Evolutionary conservation across 2,888 invertebrate genomes (phyloP), one percentile per base, ranked within the genome.

Genomic region (Pogonocherus hispidulus): DNA sequence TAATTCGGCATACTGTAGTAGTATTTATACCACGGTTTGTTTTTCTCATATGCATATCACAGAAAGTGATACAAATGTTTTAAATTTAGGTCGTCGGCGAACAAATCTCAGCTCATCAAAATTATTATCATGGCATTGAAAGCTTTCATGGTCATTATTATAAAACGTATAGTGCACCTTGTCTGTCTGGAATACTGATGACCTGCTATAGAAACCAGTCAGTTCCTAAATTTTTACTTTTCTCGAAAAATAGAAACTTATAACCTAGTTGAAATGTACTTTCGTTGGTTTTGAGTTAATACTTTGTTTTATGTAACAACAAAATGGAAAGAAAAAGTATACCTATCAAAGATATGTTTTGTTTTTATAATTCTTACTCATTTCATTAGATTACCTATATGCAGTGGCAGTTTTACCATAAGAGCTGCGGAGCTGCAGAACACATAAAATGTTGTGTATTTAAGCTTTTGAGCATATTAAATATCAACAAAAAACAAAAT

Each of bases 31-130:
- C 56, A 27, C 11, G 44, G 41, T 47, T 23, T 9, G 37, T 67
- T 70, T 69, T 66, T 49, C 55, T 47, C 66, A 71, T 74, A 70
- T 69, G 63, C 54, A 72, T 69, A 71, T 68, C 41, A 56, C 71
- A 63, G 72, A 74, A 72, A 72, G 74, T 71, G 69, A 67, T 49
- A 69, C 72, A 47, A 67, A 70, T 69, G 32, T 57, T 49, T 47
- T 27, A 18, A 56, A 70, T 66, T 70, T 66, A 69, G 74, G 74
- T 72, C 71, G 69, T 49, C 57, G 65, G 65, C 63, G 68, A 54
- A 66, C 69, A 72, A 72, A 70, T 52, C 57, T 67, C 47, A 67
- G 63, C 72, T 67, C 74, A 74, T 71, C 74, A 69, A 71, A 74
- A 72, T 71, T 68, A 59, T 18, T 59, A 67, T 66, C 70, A 70